Conservation (phyloP, 2,888 invertebrate species). For the Lydus trimaculatus region DNA sequence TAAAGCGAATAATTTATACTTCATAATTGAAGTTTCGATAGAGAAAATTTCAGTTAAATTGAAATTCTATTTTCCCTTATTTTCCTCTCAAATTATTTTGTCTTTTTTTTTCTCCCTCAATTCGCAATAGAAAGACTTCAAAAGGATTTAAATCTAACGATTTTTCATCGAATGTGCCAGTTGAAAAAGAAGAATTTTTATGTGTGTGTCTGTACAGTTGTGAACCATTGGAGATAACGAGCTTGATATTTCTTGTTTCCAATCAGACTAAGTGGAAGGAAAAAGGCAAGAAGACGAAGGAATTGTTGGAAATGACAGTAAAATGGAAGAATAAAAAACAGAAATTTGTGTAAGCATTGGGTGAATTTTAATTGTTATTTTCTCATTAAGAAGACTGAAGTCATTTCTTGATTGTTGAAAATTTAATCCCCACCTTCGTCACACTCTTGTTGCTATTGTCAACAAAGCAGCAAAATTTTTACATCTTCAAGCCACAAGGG, state of each 20-base stretch:
- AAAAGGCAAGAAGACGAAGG: conserved; percentile 8
- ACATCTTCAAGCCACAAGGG: not conserved
- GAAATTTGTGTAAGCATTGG: not conserved
- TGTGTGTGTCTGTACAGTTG: conserved; percentile 19
- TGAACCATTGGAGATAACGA: conserved; percentile 40
- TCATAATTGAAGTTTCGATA: conserved; percentile 9
- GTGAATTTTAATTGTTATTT: conserved; percentile 24
- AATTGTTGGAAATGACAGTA: not conserved
- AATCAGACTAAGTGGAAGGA: conserved; percentile 43
- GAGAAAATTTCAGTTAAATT: conserved; percentile 24
- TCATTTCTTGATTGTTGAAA: conserved; percentile 25
- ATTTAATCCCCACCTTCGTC: conserved; percentile 12
- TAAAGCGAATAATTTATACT: not conserved
- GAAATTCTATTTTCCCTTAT: not conserved
- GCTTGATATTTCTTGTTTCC: conserved; percentile 47
- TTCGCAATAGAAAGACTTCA: conserved; percentile 17
- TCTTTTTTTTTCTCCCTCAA: too few species aligned
- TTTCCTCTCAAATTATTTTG: too few species aligned
- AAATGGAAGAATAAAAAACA: not conserved
- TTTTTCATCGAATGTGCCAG: conserved; percentile 38
- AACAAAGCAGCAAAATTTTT: not conserved
- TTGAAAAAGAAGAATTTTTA: conserved; percentile 39
- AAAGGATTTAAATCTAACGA: conserved; percentile 34
- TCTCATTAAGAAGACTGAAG: conserved; percentile 24
- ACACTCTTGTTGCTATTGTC: not conserved